Evolutionary conservation across 2,888 invertebrate genomes (phyloP).

Genomic region (Harpalus rufipes): DNA sequence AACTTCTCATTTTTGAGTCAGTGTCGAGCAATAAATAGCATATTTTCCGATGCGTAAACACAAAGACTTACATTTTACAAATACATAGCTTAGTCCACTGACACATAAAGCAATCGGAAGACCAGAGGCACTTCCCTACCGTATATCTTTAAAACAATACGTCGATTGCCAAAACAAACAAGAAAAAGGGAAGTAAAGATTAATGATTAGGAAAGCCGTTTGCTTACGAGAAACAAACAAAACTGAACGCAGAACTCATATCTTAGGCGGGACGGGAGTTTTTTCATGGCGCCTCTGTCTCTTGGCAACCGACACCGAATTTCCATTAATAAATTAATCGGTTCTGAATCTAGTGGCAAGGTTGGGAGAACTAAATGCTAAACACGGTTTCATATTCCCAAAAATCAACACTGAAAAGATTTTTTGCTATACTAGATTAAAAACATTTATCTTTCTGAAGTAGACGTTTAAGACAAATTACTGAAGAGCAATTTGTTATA

Average conservation of each 20-base stretch:
- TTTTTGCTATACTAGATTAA: not conserved
- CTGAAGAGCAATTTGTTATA: not conserved
- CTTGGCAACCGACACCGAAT: conserved; percentile 62
- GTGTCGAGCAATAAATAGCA: conserved; percentile 39
- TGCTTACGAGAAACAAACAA: conserved; percentile 56
- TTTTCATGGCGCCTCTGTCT: conserved; percentile 61
- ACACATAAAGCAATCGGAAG: conserved; percentile 52
- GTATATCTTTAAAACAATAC: conserved; percentile 59
- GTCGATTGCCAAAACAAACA: conserved; percentile 63
- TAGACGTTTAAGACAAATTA: not conserved
- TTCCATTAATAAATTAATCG: conserved; percentile 66
- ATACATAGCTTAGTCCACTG: conserved; percentile 9
- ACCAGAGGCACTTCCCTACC: conserved; percentile 44
- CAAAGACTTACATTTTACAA: conserved; percentile 10
- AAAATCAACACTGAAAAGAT: not conserved
- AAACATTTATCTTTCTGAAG: not conserved
- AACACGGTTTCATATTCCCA: conserved; percentile 36
- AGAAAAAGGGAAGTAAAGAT: conserved; percentile 53
- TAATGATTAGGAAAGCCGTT: conserved; percentile 54
- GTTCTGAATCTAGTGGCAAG: conserved; percentile 54
- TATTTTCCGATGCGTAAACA: conserved; percentile 53
- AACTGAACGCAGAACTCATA: conserved; percentile 58
- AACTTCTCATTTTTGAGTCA: not conserved
- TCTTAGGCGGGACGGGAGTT: conserved; percentile 52
- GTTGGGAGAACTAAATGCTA: conserved; percentile 36